Percentiles rank a stretch among this genome's conserved stretches.
These are phyloP conservation scores for Thunnus thynnus DNA, from an alignment of 2,113 vertebrate species.

Conservation along the genomic window DNA sequence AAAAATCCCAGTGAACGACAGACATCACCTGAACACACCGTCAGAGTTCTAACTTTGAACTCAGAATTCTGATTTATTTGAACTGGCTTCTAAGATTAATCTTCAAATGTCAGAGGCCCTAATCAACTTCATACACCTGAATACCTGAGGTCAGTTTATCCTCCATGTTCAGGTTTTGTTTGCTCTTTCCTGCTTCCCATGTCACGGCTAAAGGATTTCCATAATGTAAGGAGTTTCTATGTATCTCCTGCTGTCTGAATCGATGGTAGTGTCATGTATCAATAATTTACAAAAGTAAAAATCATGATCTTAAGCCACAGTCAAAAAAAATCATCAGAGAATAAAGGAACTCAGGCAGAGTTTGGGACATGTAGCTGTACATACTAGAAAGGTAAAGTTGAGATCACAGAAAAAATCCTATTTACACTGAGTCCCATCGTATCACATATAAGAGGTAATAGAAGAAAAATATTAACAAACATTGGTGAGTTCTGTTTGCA, in stretches of 20 bases:
- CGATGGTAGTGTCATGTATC: slow-evolving; percentile 34
- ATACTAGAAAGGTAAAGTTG: slow-evolving; percentile 72
- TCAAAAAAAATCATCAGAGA: slow-evolving; percentile 78
- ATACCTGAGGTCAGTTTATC: not conserved
- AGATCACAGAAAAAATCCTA: slow-evolving; percentile 66
- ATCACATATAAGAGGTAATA: slow-evolving; percentile 84
- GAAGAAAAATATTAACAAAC: slow-evolving; percentile 77
- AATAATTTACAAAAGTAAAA: slow-evolving; percentile 85
- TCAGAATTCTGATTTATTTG: not conserved
- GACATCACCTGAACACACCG: too few relatives aligned
- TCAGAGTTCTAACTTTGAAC: not conserved
- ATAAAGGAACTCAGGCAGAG: slow-evolving; percentile 62
- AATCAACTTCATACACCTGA: not conserved
- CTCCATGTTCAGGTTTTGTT: not conserved
- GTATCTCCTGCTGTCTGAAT: slow-evolving; percentile 13
- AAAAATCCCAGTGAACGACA: too few relatives aligned
- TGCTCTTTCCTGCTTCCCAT: not conserved
- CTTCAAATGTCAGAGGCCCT: not conserved
- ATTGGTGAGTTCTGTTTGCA: slow-evolving; percentile 74
- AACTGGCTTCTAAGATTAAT: not conserved
- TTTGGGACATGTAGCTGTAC: slow-evolving; percentile 82
- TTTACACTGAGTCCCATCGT: slow-evolving; percentile 75
- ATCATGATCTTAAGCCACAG: slow-evolving; percentile 76
- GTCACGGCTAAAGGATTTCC: slow-evolving; percentile 4
- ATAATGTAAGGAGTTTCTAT: not conserved